phyloP scores from a whole-genome alignment of 2,888 invertebrate species.

The Nephrotoma appendiculata region DNA sequence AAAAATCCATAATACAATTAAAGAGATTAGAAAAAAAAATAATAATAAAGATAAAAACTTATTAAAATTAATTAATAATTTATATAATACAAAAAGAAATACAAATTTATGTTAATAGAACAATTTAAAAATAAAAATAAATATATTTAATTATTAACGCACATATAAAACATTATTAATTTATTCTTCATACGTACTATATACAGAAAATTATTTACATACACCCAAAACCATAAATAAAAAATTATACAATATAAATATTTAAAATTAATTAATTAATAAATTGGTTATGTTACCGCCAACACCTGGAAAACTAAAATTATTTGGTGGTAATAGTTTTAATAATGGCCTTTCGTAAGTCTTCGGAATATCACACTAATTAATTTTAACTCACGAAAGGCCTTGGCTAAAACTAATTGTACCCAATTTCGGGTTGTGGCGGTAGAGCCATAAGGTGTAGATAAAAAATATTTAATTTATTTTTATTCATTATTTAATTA shows the following conservation, averaged over 20 bases:
- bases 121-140: neutral
- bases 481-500: neutral
- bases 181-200: neutral
- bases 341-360: no score
- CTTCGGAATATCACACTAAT: no score
- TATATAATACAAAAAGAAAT: neutral
- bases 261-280: neutral
- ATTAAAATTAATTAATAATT: neutral
- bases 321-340: neutral
- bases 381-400: no score
- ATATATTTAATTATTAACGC: neutral
- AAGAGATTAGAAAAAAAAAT: neutral
- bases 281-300: neutral
- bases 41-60: neutral
- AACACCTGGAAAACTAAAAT: neutral
- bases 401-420: no score
- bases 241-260: neutral
- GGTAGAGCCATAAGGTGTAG: no score
- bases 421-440: no score
- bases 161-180: neutral
- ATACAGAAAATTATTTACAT: neutral
- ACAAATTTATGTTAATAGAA: neutral
- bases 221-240: neutral
- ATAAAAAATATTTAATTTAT: neutral
- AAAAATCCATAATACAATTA: neutral